A percentile compares a stretch with the other conserved stretches of the same genome.
These are phyloP conservation scores for Drosophila sucinea DNA, from an alignment of 1,140 invertebrate species.

Conservation along the genomic window DNA sequence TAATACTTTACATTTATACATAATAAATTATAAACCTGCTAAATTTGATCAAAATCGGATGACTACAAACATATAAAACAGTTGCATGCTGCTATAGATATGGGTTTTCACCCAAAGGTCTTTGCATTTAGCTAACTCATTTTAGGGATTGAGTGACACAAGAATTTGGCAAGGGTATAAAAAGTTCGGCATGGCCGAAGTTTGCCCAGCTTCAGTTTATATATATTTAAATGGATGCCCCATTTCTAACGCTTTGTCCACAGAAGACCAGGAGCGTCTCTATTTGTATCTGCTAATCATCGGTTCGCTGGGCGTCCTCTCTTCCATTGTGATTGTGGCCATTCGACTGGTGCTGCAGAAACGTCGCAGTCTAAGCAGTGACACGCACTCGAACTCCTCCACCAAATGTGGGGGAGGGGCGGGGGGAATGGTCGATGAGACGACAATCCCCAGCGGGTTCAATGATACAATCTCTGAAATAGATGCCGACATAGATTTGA, in stretches of 20 bases:
- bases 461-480: slow-evolving; percentile 89
- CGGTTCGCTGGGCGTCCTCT: slow-evolving; percentile 87
- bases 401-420: slow-evolving; percentile 35
- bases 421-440: slow-evolving; percentile 78
- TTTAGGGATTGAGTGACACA: too few relatives aligned
- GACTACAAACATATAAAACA: too few relatives aligned
- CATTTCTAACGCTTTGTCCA: slow-evolving; percentile 37
- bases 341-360: slow-evolving; percentile 86
- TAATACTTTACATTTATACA: too few relatives aligned
- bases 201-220: background rate
- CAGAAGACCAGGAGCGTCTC: slow-evolving; percentile 91
- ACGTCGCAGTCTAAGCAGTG: slow-evolving; percentile 84
- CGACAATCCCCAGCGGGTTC: slow-evolving; percentile 88
- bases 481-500: slow-evolving; percentile 89
- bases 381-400: slow-evolving; percentile 64
- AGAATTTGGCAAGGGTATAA: too few relatives aligned
- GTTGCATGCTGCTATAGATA: too few relatives aligned
- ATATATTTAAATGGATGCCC: background rate
- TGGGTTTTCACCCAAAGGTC: too few relatives aligned
- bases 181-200: too few relatives aligned
- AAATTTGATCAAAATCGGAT: too few relatives aligned
- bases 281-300: slow-evolving; percentile 90
- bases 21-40: too few relatives aligned
- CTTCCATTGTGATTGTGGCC: slow-evolving; percentile 88
- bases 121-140: too few relatives aligned